A percentile compares a stretch with the other conserved stretches of the same genome.
Conservation (phyloP, 2,888 invertebrate genomes). For the Schizotus pectinicornis region DNA sequence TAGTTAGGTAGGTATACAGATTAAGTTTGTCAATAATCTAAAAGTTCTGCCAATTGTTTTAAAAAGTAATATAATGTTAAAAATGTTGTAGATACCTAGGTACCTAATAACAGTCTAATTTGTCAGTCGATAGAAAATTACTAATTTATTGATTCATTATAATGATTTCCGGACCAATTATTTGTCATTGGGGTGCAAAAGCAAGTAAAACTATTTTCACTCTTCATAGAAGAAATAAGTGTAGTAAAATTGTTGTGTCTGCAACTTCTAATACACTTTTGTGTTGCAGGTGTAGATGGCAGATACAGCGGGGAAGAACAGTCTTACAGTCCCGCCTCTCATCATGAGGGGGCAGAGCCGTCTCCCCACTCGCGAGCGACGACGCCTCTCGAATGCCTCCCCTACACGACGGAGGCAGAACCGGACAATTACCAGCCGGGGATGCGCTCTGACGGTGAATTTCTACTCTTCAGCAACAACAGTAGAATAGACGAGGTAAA, state of each 20-base stretch:
- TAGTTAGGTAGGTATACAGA: too few species aligned
- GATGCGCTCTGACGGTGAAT: slow-evolving; percentile 48
- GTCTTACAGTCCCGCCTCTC: slow-evolving; percentile 54
- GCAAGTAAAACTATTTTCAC: too few species aligned
- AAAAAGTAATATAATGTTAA: too few species aligned
- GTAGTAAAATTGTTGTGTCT: slow-evolving; percentile 1
- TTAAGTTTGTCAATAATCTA: too few species aligned
- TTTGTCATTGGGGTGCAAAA: too few species aligned
- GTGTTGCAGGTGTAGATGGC: slow-evolving; percentile 38
- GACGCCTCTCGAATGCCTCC: slow-evolving; percentile 52
- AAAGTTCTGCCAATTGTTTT: too few species aligned
- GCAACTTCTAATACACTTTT: slow-evolving; percentile 6
- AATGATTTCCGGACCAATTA: too few species aligned
- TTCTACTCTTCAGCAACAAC: slow-evolving; percentile 39
- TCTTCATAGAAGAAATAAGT: neutral
- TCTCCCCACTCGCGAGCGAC: slow-evolving; percentile 54
- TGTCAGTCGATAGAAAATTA: too few species aligned
- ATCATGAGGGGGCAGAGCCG: slow-evolving; percentile 53
- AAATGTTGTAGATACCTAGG: too few species aligned
- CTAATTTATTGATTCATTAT: too few species aligned
- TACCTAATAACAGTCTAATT: too few species aligned
- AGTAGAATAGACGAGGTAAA: slow-evolving; percentile 49
- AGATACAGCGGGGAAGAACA: slow-evolving; percentile 42
- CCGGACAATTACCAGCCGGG: slow-evolving; percentile 49
- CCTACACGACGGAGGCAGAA: slow-evolving; percentile 45